Percentiles rank a stretch among this genome's conserved stretches.
These are phyloP conservation scores for Bufo gargarizans DNA, from an alignment of 2,113 vertebrate species.

Conservation along the genomic window DNA sequence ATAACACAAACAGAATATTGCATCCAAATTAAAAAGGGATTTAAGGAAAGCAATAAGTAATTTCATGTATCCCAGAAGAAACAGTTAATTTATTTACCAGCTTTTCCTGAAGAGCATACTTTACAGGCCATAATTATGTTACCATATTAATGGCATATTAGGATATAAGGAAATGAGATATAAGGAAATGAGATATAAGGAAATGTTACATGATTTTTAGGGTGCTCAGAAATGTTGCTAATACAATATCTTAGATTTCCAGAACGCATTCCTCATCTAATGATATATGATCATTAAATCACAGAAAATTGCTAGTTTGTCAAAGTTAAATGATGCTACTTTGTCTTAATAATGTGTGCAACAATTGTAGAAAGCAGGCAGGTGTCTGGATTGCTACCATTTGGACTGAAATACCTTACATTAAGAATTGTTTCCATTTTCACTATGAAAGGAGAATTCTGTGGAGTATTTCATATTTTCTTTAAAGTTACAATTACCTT, in stretches of 20 bases:
- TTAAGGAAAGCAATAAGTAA: not conserved
- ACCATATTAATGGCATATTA: not conserved
- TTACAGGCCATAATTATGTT: not conserved
- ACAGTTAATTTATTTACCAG: not conserved
- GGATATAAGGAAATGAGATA: not conserved
- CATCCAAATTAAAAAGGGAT: not conserved
- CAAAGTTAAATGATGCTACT: not conserved
- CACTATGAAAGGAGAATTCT: not conserved
- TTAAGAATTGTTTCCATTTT: not conserved
- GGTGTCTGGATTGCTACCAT: not conserved
- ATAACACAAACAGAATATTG: not conserved
- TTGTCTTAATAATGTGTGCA: not conserved
- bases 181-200: not conserved
- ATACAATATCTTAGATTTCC: not conserved
- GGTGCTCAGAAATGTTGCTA: not conserved
- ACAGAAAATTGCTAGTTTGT: not conserved
- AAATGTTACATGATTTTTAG: not conserved
- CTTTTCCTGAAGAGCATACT: not conserved
- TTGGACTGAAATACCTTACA: not conserved
- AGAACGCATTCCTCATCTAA: not conserved
- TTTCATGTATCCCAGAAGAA: not conserved
- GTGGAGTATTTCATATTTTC: not conserved
- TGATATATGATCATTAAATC: not conserved
- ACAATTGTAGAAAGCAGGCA: not conserved
- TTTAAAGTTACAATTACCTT: too few relatives aligned